Conservation (phyloP, 2,797 vertebrate species). For the Phrynocephalus forsythii region DNA sequence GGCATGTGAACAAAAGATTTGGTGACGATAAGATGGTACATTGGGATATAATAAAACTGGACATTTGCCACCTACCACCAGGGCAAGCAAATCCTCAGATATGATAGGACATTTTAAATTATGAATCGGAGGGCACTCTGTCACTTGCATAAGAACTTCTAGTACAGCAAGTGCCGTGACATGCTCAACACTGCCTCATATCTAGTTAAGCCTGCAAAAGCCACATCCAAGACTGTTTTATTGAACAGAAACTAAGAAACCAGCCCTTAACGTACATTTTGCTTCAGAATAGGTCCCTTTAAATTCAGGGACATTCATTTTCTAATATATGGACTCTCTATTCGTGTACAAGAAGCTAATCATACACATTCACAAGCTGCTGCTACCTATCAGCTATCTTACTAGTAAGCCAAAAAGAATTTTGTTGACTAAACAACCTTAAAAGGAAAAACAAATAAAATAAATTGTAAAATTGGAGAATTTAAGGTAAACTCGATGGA, state of each 20-base stretch:
- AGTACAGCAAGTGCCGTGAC: background rate
- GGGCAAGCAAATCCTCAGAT: background rate
- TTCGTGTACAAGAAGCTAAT: background rate
- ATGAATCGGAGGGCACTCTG: background rate
- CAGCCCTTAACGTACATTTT: background rate
- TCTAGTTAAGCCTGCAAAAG: background rate
- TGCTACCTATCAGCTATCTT: background rate
- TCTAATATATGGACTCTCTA: background rate
- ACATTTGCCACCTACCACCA: background rate
- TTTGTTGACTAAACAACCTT: background rate
- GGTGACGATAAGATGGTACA: constrained; percentile 21
- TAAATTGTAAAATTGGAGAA: background rate
- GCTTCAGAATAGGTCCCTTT: background rate
- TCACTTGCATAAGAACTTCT: background rate
- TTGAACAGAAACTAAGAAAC: background rate
- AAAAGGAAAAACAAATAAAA: background rate
- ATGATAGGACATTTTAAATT: background rate
- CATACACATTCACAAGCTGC: background rate
- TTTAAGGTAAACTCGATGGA: background rate
- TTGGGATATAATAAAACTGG: constrained; percentile 19
- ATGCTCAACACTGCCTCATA: background rate
- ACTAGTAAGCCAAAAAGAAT: background rate
- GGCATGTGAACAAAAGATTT: constrained; percentile 22
- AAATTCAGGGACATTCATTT: background rate
- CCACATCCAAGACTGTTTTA: background rate